A percentile compares a stretch with the other conserved stretches of the same genome.
Evolutionary conservation across 2,113 vertebrate species (phyloP).

Genomic region (Oenanthe oenanthe): DNA sequence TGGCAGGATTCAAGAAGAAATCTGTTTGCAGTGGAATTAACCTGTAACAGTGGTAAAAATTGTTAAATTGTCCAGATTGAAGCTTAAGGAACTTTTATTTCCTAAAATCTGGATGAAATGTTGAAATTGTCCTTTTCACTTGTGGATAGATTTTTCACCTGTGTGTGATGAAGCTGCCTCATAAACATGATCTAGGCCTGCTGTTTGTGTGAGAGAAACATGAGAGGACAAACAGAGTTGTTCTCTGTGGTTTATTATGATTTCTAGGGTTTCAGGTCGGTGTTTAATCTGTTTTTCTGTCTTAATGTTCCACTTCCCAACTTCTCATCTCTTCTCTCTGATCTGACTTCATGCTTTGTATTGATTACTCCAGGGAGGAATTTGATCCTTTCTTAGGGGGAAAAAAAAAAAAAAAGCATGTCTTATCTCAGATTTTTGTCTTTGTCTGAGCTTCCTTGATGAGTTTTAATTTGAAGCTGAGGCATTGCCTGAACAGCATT

Average conservation of each 20-base stretch:
- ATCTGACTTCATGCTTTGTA: conserved; percentile 31
- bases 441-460: conserved; percentile 35
- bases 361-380: conserved; percentile 44
- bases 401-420: not conserved
- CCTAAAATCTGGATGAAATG: not conserved
- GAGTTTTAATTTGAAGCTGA: conserved; percentile 34
- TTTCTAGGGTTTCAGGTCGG: not conserved
- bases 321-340: conserved; percentile 31
- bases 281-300: conserved; percentile 3
- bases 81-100: not conserved
- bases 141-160: not conserved
- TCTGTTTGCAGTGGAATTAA: not conserved
- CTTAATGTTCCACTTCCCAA: not conserved
- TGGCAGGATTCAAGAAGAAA: not conserved
- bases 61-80: not conserved
- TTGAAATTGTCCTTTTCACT: not conserved
- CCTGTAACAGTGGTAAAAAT: not conserved
- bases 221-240: not conserved
- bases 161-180: not conserved
- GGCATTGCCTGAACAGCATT: not conserved
- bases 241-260: not conserved
- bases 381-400: not conserved
- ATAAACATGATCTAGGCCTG: not conserved
- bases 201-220: not conserved
- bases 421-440: conserved; percentile 27